These are phyloP conservation scores for Sminthopsis crassicaudata DNA, from an alignment of 2,113 vertebrate genomes.

Conservation along the genomic window DNA sequence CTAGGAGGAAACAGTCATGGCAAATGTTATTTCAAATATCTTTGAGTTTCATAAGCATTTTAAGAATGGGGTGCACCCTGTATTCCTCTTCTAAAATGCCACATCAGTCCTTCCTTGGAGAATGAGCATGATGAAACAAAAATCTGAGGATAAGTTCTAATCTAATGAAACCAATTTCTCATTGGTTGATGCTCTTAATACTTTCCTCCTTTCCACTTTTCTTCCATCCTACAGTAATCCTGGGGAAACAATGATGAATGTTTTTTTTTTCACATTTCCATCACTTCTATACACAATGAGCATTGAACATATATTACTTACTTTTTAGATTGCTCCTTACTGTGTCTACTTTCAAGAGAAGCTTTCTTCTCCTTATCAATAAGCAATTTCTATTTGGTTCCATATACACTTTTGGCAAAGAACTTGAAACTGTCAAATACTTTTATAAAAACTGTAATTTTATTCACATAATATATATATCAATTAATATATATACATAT, in stretches of 20 bases:
- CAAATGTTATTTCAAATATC: not conserved
- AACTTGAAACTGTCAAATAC: not conserved
- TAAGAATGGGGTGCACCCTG: not conserved
- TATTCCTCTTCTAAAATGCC: conserved; percentile 2
- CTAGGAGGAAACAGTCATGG: not conserved
- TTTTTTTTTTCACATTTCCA: not conserved
- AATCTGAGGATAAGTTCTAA: not conserved
- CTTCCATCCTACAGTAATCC: not conserved
- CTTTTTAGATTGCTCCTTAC: not conserved
- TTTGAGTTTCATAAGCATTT: not conserved
- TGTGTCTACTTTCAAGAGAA: not conserved
- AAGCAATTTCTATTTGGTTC: not conserved
- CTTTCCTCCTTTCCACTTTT: not conserved
- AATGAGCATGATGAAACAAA: not conserved
- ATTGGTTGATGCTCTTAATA: not conserved
- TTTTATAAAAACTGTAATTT: too few species aligned
- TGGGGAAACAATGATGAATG: not conserved
- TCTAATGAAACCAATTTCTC: not conserved
- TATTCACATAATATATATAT: not conserved
- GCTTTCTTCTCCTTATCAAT: not conserved
- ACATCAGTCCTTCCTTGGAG: not conserved
- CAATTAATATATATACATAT: too few species aligned
- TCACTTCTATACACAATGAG: not conserved
- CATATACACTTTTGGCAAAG: not conserved
- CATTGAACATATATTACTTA: not conserved